These are phyloP conservation scores for Ferrisia virgata DNA, from an alignment of 2,888 invertebrate genomes.

Conservation along the genomic window DNA sequence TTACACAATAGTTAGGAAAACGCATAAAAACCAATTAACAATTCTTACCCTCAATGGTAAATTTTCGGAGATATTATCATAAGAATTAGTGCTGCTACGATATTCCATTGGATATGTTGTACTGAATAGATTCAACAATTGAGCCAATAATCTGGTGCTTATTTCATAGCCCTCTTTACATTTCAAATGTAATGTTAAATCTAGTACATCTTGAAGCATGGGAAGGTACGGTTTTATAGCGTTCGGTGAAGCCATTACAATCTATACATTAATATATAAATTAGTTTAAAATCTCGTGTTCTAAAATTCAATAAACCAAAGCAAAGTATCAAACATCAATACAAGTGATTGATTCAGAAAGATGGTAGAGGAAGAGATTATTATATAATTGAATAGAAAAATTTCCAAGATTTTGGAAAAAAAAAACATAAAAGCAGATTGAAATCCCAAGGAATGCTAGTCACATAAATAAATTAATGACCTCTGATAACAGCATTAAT, in stretches of 20 bases:
- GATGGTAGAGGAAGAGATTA: no score
- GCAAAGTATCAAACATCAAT: no score
- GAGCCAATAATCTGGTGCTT: slow-evolving; percentile 62
- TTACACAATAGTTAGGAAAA: background rate
- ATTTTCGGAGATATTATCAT: slow-evolving; percentile 57
- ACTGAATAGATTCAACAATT: slow-evolving; percentile 62
- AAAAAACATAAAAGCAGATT: no score
- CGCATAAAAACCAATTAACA: background rate
- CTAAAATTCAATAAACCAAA: no score
- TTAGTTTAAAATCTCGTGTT: no score
- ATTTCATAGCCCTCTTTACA: slow-evolving; percentile 65
- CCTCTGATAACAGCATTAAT: slow-evolving; percentile 69
- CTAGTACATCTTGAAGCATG: slow-evolving; percentile 64
- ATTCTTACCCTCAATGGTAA: slow-evolving; percentile 62
- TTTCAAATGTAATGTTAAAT: slow-evolving; percentile 66
- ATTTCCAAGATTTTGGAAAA: no score
- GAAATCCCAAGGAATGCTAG: no score
- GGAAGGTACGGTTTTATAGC: slow-evolving; percentile 66
- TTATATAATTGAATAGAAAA: no score
- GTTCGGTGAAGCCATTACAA: slow-evolving; percentile 65
- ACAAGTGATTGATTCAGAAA: no score
- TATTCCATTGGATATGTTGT: slow-evolving; percentile 63
- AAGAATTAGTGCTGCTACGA: slow-evolving; percentile 55
- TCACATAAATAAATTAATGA: slow-evolving; percentile 51
- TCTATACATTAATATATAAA: slow-evolving; percentile 52